A percentile compares a stretch with the other conserved stretches of the same genome.
Evolutionary conservation across 2,113 vertebrate genomes (phyloP).

Genomic region (Callithrix jacchus): DNA sequence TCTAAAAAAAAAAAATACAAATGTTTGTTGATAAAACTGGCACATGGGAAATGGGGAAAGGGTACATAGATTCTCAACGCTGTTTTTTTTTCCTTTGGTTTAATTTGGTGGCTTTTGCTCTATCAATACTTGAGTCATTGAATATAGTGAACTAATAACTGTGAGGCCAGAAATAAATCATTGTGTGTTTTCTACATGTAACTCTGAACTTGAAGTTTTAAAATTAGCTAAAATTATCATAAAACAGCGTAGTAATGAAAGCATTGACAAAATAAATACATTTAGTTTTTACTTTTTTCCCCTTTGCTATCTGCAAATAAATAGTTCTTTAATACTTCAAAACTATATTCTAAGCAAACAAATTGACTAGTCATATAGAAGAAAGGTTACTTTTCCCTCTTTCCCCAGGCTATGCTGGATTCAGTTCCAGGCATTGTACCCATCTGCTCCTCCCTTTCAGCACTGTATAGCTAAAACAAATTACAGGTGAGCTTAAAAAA

Average conservation of each 20-base stretch:
- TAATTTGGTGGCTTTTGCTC: background rate
- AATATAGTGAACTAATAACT: background rate
- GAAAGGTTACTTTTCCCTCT: background rate
- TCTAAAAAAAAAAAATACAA: background rate
- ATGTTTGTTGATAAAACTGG: background rate
- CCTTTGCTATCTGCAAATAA: slow-evolving; percentile 60
- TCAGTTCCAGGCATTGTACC: background rate
- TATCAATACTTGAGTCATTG: background rate
- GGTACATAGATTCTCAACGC: background rate
- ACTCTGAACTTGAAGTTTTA: background rate
- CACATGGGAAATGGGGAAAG: background rate
- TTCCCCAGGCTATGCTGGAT: slow-evolving; percentile 16
- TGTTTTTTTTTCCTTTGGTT: background rate
- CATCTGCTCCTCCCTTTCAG: background rate
- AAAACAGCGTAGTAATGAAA: background rate
- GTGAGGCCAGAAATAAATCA: background rate
- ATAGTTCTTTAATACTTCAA: slow-evolving; percentile 42
- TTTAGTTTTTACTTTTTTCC: slow-evolving; percentile 54
- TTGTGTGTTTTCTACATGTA: background rate
- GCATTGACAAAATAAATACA: background rate
- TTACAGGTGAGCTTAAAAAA: background rate
- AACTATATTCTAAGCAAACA: slow-evolving; percentile 2
- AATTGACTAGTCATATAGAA: background rate
- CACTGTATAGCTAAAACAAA: slow-evolving; percentile 24
- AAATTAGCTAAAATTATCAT: slow-evolving; percentile 30